Conservation (phyloP, 2,888 invertebrate species). For the Heliconius aoede region DNA sequence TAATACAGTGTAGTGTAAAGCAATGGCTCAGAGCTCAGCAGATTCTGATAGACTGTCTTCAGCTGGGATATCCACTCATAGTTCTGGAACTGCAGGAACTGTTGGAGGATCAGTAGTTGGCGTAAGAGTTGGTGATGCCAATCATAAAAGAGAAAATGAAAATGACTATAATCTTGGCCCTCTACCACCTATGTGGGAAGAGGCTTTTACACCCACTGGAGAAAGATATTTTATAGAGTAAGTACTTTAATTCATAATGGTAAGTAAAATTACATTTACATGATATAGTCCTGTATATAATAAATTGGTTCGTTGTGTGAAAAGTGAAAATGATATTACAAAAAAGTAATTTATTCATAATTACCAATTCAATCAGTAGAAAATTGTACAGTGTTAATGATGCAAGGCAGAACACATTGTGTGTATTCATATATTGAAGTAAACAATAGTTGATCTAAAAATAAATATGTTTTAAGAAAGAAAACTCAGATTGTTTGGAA, state of each 20-base stretch:
- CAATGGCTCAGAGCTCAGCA: slow-evolving; percentile 77
- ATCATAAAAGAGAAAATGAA: slow-evolving; percentile 81
- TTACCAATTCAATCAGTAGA: slow-evolving; percentile 51
- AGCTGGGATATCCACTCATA: slow-evolving; percentile 79
- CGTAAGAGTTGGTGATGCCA: slow-evolving; percentile 71
- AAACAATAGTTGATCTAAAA: slow-evolving; percentile 48
- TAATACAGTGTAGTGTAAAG: slow-evolving; percentile 38
- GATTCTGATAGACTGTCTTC: slow-evolving; percentile 80
- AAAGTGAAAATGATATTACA: slow-evolving; percentile 29
- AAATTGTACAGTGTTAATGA: slow-evolving; percentile 45
- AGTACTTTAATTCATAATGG: slow-evolving; percentile 64
- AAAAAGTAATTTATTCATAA: slow-evolving; percentile 30
- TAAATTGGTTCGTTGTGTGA: slow-evolving; percentile 7
- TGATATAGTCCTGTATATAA: slow-evolving; percentile 23
- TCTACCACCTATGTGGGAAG: slow-evolving; percentile 98
- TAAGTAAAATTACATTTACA: slow-evolving; percentile 13
- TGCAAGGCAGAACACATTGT: slow-evolving; percentile 45
- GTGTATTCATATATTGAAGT: slow-evolving; percentile 45
- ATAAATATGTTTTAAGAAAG: slow-evolving; percentile 44
- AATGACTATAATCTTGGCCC: slow-evolving; percentile 93
- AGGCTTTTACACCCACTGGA: slow-evolving; percentile 97
- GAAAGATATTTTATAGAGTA: slow-evolving; percentile 99
- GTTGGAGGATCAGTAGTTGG: slow-evolving; percentile 79
- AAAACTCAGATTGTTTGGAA: slow-evolving; percentile 14
- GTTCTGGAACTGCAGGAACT: slow-evolving; percentile 78